Evolutionary conservation across 1,140 invertebrate species (phyloP).

Genomic region (Melitaea cinxia): DNA sequence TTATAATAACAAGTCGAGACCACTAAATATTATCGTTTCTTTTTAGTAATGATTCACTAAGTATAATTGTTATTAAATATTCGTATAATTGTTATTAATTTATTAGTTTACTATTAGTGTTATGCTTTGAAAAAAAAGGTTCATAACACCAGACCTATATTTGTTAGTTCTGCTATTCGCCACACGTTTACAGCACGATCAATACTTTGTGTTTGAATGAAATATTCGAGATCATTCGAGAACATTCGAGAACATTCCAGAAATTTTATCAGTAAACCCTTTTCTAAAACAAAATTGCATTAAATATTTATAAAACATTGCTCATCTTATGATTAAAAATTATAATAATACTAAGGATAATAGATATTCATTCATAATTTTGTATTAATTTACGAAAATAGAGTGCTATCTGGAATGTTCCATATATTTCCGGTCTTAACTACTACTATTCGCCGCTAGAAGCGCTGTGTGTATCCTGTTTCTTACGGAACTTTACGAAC

Average conservation of each 20-base stretch:
- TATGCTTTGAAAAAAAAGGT: conserved; percentile 46
- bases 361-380: conserved; percentile 36
- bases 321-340: background rate
- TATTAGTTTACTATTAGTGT: too few relatives aligned
- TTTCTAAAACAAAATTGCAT: background rate
- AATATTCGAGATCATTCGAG: conserved; percentile 65
- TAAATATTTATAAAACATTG: background rate
- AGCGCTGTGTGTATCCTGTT: conserved; percentile 56
- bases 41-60: too few relatives aligned
- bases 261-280: conserved; percentile 14
- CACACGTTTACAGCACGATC: conserved; percentile 39
- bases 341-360: background rate
- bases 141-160: conserved; percentile 25
- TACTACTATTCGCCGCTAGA: conserved; percentile 47
- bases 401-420: conserved; percentile 58
- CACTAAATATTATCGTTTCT: too few relatives aligned
- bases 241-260: conserved; percentile 61
- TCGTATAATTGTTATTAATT: too few relatives aligned
- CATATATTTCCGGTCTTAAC: conserved; percentile 48
- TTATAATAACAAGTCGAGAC: too few relatives aligned
- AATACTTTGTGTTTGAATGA: conserved; percentile 3
- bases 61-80: too few relatives aligned
- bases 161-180: conserved; percentile 43
- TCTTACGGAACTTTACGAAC: conserved; percentile 31
- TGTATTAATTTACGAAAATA: conserved; percentile 19